Evolutionary conservation across 2,888 invertebrate genomes (phyloP), one percentile per base, ranked within the genome.

Genomic region (Crematogaster levior): DNA sequence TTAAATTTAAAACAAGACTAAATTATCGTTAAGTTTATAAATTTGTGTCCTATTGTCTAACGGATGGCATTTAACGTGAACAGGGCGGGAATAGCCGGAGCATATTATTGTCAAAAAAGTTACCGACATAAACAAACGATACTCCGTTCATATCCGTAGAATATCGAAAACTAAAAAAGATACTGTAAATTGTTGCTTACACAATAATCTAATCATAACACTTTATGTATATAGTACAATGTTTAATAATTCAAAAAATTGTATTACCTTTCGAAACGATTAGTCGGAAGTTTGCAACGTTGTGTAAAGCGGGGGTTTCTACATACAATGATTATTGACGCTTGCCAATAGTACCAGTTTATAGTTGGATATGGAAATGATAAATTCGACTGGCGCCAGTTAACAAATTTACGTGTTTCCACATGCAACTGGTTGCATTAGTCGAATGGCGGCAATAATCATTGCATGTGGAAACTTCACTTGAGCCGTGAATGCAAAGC

Each of bases 61-160:
- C 43, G 56, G 43, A 79, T 68, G 77, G 68, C 51, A 79, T 56
- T 15, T 56, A 12, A 18, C 43, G 10, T 12, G 12, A 61, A 73
- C 21, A 30, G 30, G 10, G 63, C 5, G 40, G n/a, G 15, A 56
- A 53, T 43, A 65, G 27, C 34, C 68, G 40, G 34, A 63, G n/a
- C 24, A 34, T 68, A 79, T 79, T 79, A 79, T 79, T 79, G 77
- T 79, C 68, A 79, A 79, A 43, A 68, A 66, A 68, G 53, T 40
- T 24, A 40, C 12, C 18, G 53, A 79, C 46, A 43, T 68, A 68
- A 68, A 68, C 56, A 46, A 74, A 61, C 3, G 43, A 6, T 48
- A 74, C 7, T 48, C 5, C 48, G 15, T 46, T 34, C 3, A 60
- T 60, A 60, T 37, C n/a, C 27, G 15, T 70, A 12, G n/a, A 5